Base-by-base conservation (phyloP, 2,113 vertebrate species). In the Ariopsis seemanni region DNA sequence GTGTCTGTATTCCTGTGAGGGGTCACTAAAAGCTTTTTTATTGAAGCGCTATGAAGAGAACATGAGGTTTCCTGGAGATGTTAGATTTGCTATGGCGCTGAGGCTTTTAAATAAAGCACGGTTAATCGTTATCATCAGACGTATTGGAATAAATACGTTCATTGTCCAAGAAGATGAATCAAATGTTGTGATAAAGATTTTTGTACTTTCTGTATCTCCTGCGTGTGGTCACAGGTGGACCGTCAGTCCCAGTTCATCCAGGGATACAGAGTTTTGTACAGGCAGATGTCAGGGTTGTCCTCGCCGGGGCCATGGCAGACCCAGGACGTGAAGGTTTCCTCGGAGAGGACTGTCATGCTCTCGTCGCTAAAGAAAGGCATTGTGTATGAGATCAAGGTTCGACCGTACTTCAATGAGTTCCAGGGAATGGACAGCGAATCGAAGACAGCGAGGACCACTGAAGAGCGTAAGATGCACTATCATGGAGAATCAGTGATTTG, bases 381-480 rank as follows among this genome's bases (percentile, higher is more conserved):
- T 72, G 96, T 96, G 74, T 99, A 99, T 0, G 98, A 99, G 92
- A 96, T 99, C 88, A 99, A 99, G 93, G 97, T 98, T 17, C 96
- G 98, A 1, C 98, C 98, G 0, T 99, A 98, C 89, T 99, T 99
- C 94, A 99, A 99, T 83, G 98, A 99, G 83, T 99, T 99, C 93
- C 98, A 99, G 89, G 98, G 98, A 87, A 98, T 99, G 96, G 98
- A 99, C 93, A 99, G 98, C 72, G 98, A 99, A 89, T 96, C 97
- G 55, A 97, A 97, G 93, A 97, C 96, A 0, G 96, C 96, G 1
- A 96, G 97, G 78, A 99, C 98, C 30, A 96, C 96, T 0, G 98
- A 99, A 84, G 98, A 99, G 97, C 98, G 98, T 99, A 92, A 65
- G 74, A 2, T 15, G 58, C 22, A 42, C 4, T 42, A 42, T 4